phyloP scores from a whole-genome alignment of 2,113 vertebrate species.

The Callaeas wilsoni region DNA sequence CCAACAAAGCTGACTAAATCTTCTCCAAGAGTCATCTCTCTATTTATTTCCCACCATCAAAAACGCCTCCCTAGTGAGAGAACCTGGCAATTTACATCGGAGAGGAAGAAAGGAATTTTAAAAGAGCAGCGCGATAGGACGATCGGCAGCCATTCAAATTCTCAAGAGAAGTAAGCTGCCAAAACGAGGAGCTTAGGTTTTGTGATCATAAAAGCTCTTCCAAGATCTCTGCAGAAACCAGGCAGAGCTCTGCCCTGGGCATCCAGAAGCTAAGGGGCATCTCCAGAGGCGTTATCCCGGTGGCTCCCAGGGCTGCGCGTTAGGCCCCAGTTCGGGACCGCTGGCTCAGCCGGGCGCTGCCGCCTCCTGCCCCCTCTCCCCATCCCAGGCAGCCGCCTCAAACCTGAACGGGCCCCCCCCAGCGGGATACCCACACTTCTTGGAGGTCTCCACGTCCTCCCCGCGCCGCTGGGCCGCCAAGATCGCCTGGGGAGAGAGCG shows the following conservation, averaged over 20 bases:
- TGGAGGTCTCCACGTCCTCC: constrained; percentile 51
- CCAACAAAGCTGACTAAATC: not conserved
- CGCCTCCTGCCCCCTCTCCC: not conserved
- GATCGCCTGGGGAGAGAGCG: not conserved
- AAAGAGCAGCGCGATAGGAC: not conserved
- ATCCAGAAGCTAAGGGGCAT: accelerated
- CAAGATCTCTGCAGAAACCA: not conserved
- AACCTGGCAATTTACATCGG: accelerated
- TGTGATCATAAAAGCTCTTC: accelerated
- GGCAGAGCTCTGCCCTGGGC: no score
- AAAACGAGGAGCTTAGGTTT: accelerated
- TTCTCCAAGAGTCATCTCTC: not conserved
- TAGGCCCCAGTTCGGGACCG: accelerated
- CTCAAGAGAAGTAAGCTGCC: not conserved
- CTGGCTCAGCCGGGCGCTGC: accelerated
- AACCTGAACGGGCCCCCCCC: accelerated
- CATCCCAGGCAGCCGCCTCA: not conserved
- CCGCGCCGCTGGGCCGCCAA: constrained; percentile 48
- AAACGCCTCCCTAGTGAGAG: not conserved
- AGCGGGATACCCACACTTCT: constrained; percentile 32
- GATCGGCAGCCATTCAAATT: not conserved
- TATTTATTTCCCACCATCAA: not conserved
- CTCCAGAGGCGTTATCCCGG: not conserved
- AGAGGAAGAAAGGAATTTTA: not conserved
- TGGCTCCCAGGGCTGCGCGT: not conserved